Conservation (phyloP, 2,888 invertebrate species). For the Melieria picta region DNA sequence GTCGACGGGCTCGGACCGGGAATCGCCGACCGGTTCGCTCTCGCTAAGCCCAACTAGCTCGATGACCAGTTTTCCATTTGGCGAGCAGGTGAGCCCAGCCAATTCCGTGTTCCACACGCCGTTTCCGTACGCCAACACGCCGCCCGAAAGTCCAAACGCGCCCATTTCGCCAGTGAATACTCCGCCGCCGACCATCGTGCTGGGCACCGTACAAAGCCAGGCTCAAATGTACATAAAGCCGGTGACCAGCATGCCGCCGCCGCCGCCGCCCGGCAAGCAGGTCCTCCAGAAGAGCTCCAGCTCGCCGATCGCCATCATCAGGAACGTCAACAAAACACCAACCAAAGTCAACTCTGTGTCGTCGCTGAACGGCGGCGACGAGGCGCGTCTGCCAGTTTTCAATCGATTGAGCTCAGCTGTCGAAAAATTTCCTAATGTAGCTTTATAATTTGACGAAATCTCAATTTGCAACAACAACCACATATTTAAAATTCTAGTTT, state of each 20-base stretch:
- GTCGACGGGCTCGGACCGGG: constrained; percentile 68
- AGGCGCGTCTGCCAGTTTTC: constrained; percentile 83
- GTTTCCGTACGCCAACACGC: constrained; percentile 59
- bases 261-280: constrained; percentile 45
- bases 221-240: constrained; percentile 42
- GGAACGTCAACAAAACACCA: constrained; percentile 44
- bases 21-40: constrained; percentile 65
- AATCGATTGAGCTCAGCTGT: constrained; percentile 73
- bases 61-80: constrained; percentile 64
- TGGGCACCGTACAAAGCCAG: constrained; percentile 34
- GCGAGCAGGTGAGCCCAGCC: constrained; percentile 59
- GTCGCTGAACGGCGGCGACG: constrained; percentile 62
- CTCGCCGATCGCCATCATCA: constrained; percentile 51
- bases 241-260: constrained; percentile 27
- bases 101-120: constrained; percentile 50
- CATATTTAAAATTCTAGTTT: constrained; percentile 44
- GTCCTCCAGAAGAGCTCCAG: constrained; percentile 58
- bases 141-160: constrained; percentile 63
- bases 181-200: constrained; percentile 56
- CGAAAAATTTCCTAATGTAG: constrained; percentile 58
- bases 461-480: constrained; percentile 40
- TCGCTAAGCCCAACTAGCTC: constrained; percentile 66
- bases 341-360: constrained; percentile 46
- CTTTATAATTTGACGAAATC: constrained; percentile 52
- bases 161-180: constrained; percentile 63